Base-by-base conservation (phyloP, 2,888 invertebrate genomes). In the Sabatieria punctata region DNA sequence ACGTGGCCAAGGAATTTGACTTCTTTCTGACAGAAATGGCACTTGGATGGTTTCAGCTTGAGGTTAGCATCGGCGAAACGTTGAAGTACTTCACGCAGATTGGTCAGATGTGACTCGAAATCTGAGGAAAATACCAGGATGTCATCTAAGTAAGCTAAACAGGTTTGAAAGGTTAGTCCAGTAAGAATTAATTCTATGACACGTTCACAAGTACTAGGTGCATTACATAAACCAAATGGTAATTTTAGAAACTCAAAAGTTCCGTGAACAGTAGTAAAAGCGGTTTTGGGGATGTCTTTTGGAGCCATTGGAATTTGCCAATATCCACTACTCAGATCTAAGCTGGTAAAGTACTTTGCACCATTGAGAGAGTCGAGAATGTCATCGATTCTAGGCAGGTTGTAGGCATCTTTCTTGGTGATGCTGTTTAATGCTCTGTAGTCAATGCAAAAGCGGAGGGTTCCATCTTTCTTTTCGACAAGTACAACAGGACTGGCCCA, bases 401-500 rank as follows among this genome's bases (percentile, higher is more conserved):
- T 49, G 37, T 46, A 51, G 1, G 22, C 18, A 24, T 54, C 53
- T n/a, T 33, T 36, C 19, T 37, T 44, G 11, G 49, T 48, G 3
- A 51, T 48, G 8, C 4, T 26, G 47, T 55, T 56, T 2, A 57
- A 25, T 2, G 43, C 13, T 22, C 55, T 22, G 43, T 52, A 57
- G 42, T 56, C 54, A 11, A 55, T 45, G 38, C 56, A 57, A 15
- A 52, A 53, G 43, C 49, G 50, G 42, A 18, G 50, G 15, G 39
- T 42, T 22, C 50, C 55, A 44, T 56, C 51, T 46, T 60, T 60
- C 51, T 64, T 66, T 21, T 52, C 52, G 1, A 63, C 61, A 1
- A 66, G 42, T 8, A 64, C 59, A 6, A 63, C 53, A 1, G 63
- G 64, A 1, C 59, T 52, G 8, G 58, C 54, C 60, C 60, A 67